Evolutionary conservation across 53 echinoderm and acorn worm genomes (phyloP).

Genomic region (Stichopus horrens): DNA sequence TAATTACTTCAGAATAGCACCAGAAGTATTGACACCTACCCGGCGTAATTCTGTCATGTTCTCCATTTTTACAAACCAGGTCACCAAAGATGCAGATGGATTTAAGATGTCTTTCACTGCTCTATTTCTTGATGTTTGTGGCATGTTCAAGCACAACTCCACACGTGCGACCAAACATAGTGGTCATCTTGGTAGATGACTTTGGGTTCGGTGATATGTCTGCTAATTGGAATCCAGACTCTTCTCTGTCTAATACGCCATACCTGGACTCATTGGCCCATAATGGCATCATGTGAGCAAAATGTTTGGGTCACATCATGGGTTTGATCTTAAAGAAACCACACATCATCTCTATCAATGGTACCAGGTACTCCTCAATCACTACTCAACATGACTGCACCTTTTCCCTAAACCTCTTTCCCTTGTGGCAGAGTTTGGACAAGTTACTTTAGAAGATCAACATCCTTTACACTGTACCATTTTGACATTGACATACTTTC

Average conservation of each 20-base stretch:
- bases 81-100: neutral
- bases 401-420: too few relatives aligned
- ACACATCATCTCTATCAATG: too few relatives aligned
- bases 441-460: too few relatives aligned
- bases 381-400: too few relatives aligned
- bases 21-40: too few relatives aligned
- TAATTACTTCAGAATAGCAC: too few relatives aligned
- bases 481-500: too few relatives aligned
- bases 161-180: constrained; percentile 57
- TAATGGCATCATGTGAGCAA: constrained; percentile 61
- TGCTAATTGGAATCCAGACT: constrained; percentile 49
- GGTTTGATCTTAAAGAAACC: too few relatives aligned
- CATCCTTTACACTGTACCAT: too few relatives aligned
- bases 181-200: constrained; percentile 59
- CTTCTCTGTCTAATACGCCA: constrained; percentile 48
- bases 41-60: too few relatives aligned
- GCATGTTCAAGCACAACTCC: neutral
- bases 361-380: too few relatives aligned
- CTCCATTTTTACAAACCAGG: neutral
- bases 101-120: neutral
- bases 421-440: too few relatives aligned
- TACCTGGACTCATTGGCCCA: constrained; percentile 55
- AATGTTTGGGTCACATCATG: neutral
- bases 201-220: constrained; percentile 63
- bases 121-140: neutral